Evolutionary conservation across 2,888 invertebrate species (phyloP), one percentile per base, ranked within the genome.

Genomic region (Mellilla xanthometata): DNA sequence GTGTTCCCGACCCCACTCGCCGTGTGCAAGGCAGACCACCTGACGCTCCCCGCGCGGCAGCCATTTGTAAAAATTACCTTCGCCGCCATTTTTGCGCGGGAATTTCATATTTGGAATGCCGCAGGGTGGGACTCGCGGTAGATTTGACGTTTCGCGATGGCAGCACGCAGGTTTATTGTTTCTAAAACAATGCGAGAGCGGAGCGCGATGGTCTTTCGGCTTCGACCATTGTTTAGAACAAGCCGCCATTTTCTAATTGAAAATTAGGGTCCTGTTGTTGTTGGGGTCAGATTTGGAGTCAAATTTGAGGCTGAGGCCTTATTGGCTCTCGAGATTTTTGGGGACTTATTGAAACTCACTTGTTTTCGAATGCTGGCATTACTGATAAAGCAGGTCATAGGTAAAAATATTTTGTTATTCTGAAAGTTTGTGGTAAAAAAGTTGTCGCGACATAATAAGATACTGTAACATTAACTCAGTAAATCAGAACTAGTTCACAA

Each of bases 31-130:
- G 73, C 76, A 76, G 72, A 77, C 76, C 60, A 57, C 59, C 59
- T 56, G 57, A 72, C 74, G 69, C 63, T 68, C 68, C 74, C 74
- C 73, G 71, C 74, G 58, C 77, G 85, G 86, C 87, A 81, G 88
- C 87, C 88, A 87, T 87, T 87, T 88, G 84, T 84, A 88, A 87
- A 86, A 86, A 85, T 85, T 85, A 78, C 84, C 87, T 83, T 68
- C 80, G 79, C 77, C 88, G 85, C 87, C 88, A 87, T 86, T 88
- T 88, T 74, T 81, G 63, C 77, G 81, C 83, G 86, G 75, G 81
- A 83, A 86, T 84, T 85, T 85, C 83, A 86, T 86, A 87, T 87
- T 86, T 81, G 77, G 74, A 78, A 72, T 83, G 80, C 78, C 78
- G 78, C 84, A 72, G 88, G 88, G 87, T 68, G 79, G 72, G 72